Evolutionary conservation across 2,797 vertebrate genomes (phyloP).

Genomic region (Poliocrania exsul): DNA sequence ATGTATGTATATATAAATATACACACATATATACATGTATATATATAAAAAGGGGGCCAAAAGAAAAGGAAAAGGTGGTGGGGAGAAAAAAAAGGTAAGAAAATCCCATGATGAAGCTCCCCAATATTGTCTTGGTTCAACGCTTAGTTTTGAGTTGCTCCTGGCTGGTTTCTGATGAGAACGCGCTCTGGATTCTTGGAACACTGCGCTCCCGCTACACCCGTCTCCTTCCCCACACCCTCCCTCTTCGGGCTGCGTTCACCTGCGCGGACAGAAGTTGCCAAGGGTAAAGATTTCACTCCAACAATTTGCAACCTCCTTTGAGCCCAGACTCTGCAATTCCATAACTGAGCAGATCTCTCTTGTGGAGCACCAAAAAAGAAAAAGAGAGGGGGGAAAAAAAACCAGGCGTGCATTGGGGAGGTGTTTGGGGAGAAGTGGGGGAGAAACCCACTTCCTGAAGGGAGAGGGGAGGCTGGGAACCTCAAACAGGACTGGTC

Average conservation of each 20-base stretch:
- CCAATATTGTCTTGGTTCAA: constrained; percentile 65
- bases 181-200: constrained; percentile 42
- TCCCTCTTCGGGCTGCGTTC: constrained; percentile 25
- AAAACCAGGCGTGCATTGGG: not conserved
- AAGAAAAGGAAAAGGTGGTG: constrained; percentile 50
- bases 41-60: constrained; percentile 24
- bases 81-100: constrained; percentile 28
- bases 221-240: constrained; percentile 10
- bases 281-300: constrained; percentile 44
- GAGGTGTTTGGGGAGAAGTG: constrained; percentile 52
- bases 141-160: constrained; percentile 62
- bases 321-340: constrained; percentile 57
- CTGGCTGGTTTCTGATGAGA: constrained; percentile 67
- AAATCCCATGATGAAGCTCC: constrained; percentile 54
- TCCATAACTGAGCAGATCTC: constrained; percentile 60
- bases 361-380: constrained; percentile 66
- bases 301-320: constrained; percentile 56
- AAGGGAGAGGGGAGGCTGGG: constrained; percentile 70
- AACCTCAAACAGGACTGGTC: constrained; percentile 75
- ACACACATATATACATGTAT: constrained; percentile 45
- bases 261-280: constrained; percentile 49
- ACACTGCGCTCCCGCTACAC: constrained; percentile 20
- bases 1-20: constrained; percentile 31
- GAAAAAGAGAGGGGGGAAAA: not conserved
- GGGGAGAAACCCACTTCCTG: constrained; percentile 69